Evolutionary conservation across 2,888 invertebrate species (phyloP).

Genomic region (Pandemis heparana): DNA sequence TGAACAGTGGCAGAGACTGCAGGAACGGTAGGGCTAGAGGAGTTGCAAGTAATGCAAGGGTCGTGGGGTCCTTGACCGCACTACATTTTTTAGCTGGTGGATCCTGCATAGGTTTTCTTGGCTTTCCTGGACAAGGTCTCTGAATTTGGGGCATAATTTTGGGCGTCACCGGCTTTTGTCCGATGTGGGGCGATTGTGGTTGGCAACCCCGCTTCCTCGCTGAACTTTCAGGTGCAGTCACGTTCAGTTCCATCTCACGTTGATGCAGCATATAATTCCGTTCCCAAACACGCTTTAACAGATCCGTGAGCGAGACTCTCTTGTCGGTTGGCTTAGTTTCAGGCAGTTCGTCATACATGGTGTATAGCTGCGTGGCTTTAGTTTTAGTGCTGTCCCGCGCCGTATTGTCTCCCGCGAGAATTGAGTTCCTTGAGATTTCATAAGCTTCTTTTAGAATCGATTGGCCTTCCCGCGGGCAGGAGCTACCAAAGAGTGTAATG

Average conservation of each 20-base stretch:
- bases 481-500: neutral
- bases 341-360: neutral
- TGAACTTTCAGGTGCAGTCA: neutral
- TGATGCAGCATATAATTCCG: neutral
- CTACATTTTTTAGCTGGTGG: neutral
- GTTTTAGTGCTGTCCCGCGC: neutral
- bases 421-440: constrained; percentile 1
- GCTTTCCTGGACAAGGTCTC: neutral
- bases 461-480: neutral
- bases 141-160: neutral
- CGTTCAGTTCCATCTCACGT: neutral
- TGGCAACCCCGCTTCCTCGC: neutral
- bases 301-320: neutral
- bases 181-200: constrained; percentile 4
- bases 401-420: neutral
- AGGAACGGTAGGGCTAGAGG: neutral
- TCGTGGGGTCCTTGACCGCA: neutral
- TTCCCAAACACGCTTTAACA: neutral
- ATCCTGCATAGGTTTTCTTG: neutral
- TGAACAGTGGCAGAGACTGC: neutral
- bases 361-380: neutral
- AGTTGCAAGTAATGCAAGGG: neutral
- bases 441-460: constrained; percentile 3
- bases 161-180: neutral
- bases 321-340: neutral